Evolutionary conservation across 1,140 invertebrate genomes (phyloP).

Genomic region (Drosophila nebulosa): DNA sequence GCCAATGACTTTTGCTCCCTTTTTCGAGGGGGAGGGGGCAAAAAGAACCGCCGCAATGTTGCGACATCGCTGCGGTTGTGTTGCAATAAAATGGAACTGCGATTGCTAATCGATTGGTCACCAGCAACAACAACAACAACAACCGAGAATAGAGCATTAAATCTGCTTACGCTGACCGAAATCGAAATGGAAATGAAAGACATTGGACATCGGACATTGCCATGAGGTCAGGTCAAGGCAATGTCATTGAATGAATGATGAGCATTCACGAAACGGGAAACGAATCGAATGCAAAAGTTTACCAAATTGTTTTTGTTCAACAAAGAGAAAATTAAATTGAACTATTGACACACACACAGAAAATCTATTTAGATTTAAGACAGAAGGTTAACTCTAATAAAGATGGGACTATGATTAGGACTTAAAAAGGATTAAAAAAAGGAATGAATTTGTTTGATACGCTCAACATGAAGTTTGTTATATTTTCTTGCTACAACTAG

Average conservation of each 20-base stretch:
- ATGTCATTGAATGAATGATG: not conserved
- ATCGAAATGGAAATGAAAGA: not conserved
- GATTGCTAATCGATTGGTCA: conserved; percentile 37
- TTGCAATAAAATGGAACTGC: conserved; percentile 1
- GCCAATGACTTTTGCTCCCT: conserved; percentile 35
- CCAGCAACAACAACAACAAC: not conserved
- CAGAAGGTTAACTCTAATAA: too few species aligned
- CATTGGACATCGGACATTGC: not conserved
- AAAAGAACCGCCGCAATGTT: conserved; percentile 32
- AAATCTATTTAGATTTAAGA: too few species aligned
- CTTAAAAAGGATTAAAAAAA: too few species aligned
- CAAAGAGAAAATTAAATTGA: too few species aligned
- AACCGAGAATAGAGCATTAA: not conserved
- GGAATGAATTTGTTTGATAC: too few species aligned
- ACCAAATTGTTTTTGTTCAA: too few species aligned
- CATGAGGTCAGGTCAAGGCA: not conserved
- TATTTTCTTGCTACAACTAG: too few species aligned
- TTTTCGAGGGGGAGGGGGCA: conserved; percentile 2
- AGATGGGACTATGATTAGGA: too few species aligned
- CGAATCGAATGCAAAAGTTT: not conserved
- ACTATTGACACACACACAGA: too few species aligned
- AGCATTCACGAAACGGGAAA: not conserved
- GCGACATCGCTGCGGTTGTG: conserved; percentile 25
- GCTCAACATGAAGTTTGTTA: too few species aligned
- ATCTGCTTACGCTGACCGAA: not conserved